phyloP scores from a whole-genome alignment of 2,113 vertebrate species.

The Vulpes vulpes region DNA sequence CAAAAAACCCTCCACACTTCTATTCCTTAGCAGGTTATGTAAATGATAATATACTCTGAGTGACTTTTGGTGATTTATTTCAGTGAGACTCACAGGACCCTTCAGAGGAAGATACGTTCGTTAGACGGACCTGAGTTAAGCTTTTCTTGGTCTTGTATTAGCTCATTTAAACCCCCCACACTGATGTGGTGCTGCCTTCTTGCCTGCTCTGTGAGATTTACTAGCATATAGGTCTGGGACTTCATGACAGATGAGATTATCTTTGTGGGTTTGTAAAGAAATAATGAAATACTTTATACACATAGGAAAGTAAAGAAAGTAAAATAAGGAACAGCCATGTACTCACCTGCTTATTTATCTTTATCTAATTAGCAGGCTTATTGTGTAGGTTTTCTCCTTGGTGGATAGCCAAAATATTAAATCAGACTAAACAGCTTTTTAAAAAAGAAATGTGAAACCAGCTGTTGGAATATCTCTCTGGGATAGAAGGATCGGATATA shows the following conservation, averaged over 20 bases:
- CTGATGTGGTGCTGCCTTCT: too few relatives aligned
- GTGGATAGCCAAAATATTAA: conserved; percentile 26
- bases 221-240: not conserved
- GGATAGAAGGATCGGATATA: not conserved
- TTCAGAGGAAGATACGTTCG: not conserved
- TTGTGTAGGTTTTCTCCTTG: not conserved
- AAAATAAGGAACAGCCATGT: not conserved
- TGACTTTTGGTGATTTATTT: not conserved
- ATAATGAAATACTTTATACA: not conserved
- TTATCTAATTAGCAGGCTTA: not conserved
- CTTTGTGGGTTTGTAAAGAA: not conserved
- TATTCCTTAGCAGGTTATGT: not conserved
- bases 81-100: not conserved
- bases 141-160: not conserved
- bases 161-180: not conserved
- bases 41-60: not conserved
- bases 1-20: not conserved
- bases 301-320: not conserved
- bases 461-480: not conserved
- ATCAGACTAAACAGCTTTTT: conserved; percentile 29
- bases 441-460: not conserved
- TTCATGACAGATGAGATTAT: not conserved
- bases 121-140: not conserved
- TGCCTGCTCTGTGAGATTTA: too few relatives aligned
- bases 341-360: not conserved